Conservation (phyloP, 2,888 invertebrate genomes). For the Drosophila histrio region DNA sequence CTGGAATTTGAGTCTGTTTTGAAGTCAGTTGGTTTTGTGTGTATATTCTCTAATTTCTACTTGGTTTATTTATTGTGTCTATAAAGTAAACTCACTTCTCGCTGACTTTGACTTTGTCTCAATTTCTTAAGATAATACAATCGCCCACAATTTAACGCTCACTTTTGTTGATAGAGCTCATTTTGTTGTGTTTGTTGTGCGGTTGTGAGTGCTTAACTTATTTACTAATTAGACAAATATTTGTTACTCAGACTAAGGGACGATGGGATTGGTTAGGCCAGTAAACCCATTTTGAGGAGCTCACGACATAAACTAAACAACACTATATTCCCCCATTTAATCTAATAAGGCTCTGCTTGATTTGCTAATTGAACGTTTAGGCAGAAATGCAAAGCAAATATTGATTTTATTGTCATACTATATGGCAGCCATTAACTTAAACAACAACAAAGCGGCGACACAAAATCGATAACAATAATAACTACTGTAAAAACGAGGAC, state of each 20-base stretch:
- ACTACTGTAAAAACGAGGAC: background rate
- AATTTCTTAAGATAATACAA: conserved; percentile 12
- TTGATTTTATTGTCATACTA: conserved; percentile 65
- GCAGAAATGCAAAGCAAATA: conserved; percentile 52
- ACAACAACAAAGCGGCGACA: background rate
- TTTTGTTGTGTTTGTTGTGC: conserved; percentile 5
- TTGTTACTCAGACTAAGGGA: conserved; percentile 28
- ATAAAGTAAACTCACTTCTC: background rate
- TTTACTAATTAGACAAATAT: conserved; percentile 61
- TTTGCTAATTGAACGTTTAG: conserved; percentile 61
- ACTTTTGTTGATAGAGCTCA: conserved; percentile 8
- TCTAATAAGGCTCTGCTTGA: conserved; percentile 51
- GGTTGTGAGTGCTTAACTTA: conserved; percentile 28
- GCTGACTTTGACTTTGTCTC: background rate
- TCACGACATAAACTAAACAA: conserved; percentile 20
- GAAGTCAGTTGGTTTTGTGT: background rate
- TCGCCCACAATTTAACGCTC: conserved; percentile 14
- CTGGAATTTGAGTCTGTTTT: background rate
- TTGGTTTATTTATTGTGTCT: background rate
- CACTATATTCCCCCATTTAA: conserved; percentile 4
- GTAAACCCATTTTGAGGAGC: conserved; percentile 7
- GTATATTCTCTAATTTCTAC: background rate
- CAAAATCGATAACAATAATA: conserved; percentile 11
- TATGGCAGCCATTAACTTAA: conserved; percentile 11
- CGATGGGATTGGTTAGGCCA: background rate